Evolutionary conservation across 2,797 vertebrate genomes (phyloP).

Genomic region (Brachyalestes nurse): DNA sequence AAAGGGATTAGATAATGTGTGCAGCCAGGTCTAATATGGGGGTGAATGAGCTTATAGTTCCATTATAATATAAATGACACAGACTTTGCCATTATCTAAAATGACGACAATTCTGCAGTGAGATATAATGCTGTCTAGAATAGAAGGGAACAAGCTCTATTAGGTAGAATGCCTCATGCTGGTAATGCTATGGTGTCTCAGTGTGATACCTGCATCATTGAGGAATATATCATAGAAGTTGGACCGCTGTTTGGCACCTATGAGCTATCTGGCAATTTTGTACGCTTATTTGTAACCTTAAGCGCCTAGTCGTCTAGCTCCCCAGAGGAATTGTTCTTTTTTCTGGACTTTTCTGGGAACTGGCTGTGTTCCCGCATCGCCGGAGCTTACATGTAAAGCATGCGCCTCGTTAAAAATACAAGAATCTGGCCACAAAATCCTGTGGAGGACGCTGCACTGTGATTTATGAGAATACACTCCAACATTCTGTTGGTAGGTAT

Average conservation of each 20-base stretch:
- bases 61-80: conserved; percentile 28
- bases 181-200: conserved; percentile 44
- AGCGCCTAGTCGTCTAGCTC: background rate
- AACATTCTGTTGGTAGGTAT: conserved; percentile 31
- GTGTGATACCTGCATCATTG: conserved; percentile 45
- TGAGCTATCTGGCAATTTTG: conserved; percentile 40
- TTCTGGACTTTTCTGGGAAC: conserved; percentile 20
- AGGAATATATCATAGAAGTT: conserved; percentile 46
- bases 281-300: conserved; percentile 27
- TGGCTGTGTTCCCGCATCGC: conserved; percentile 28
- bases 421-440: conserved; percentile 26
- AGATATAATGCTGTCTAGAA: conserved; percentile 26
- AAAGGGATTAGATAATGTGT: conserved; percentile 26
- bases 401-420: conserved; percentile 43
- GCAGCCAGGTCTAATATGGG: conserved; percentile 15
- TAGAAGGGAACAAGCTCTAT: conserved; percentile 20
- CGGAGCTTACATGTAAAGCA: conserved; percentile 27
- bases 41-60: conserved; percentile 29
- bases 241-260: conserved; percentile 19
- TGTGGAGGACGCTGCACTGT: conserved; percentile 10
- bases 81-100: conserved; percentile 38
- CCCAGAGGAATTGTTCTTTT: conserved; percentile 21
- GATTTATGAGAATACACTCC: conserved; percentile 38
- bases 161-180: conserved; percentile 44
- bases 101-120: conserved; percentile 25